A percentile compares a stretch with the other conserved stretches of the same genome.
phyloP scores from a whole-genome alignment of 2,797 vertebrate species.

The Podarcis lilfordi region DNA sequence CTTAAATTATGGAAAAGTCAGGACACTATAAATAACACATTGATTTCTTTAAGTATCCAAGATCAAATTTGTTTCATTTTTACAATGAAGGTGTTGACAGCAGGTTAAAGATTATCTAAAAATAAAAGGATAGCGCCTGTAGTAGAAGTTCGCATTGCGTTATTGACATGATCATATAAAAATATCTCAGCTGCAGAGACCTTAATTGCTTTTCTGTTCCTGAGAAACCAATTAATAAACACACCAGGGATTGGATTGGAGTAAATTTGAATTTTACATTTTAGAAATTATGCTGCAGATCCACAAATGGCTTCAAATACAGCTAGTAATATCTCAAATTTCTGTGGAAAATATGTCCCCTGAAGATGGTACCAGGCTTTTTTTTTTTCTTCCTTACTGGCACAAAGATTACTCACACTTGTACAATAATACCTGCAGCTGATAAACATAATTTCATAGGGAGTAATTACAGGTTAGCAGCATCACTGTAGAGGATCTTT shows the following conservation, averaged over 20 bases:
- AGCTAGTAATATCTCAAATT: constrained; percentile 6
- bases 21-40: not conserved
- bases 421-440: not conserved
- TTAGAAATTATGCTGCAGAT: constrained; percentile 19
- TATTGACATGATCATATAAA: constrained; percentile 43
- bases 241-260: constrained; percentile 42
- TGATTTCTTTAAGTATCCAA: accelerated
- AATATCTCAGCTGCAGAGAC: constrained; percentile 39
- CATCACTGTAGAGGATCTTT: not conserved
- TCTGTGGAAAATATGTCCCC: not conserved
- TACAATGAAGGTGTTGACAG: not conserved
- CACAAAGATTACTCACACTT: not conserved
- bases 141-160: constrained; percentile 2
- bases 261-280: constrained; percentile 48
- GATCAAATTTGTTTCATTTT: constrained; percentile 10
- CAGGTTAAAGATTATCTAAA: constrained; percentile 17
- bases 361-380: not conserved
- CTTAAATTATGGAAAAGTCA: no score
- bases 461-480: not conserved
- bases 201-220: constrained; percentile 54
- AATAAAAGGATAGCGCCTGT: constrained; percentile 30
- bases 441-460: not conserved
- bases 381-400: not conserved
- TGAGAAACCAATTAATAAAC: constrained; percentile 56
- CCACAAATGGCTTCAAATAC: constrained; percentile 21